These are phyloP conservation scores for Bos taurus DNA, from an alignment of 2,113 vertebrate species.

Conservation along the genomic window ARS-UCD2.0 NC_037330.1:116383001-116383500, in stretches of 20 bases:
- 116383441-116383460: no score
- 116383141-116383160: not conserved
- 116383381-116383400: not conserved
- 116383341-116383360: not conserved
- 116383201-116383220: not conserved
- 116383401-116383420: not conserved
- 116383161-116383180: not conserved
- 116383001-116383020: not conserved
- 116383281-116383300: not conserved
- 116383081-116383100: not conserved
- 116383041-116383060: not conserved
- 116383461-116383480: fast-evolving
- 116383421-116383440: not conserved
- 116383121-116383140: fast-evolving
- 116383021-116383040: not conserved
- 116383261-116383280: not conserved
- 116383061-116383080: fast-evolving
- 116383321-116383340: not conserved
- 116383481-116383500: not conserved
- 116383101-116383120: not conserved
- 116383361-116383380: not conserved
- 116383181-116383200: not conserved
- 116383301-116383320: not conserved
- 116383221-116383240: not conserved
- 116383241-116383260: not conserved